Conservation (phyloP, 2,113 vertebrate species). For the Sialia sialis region DNA sequence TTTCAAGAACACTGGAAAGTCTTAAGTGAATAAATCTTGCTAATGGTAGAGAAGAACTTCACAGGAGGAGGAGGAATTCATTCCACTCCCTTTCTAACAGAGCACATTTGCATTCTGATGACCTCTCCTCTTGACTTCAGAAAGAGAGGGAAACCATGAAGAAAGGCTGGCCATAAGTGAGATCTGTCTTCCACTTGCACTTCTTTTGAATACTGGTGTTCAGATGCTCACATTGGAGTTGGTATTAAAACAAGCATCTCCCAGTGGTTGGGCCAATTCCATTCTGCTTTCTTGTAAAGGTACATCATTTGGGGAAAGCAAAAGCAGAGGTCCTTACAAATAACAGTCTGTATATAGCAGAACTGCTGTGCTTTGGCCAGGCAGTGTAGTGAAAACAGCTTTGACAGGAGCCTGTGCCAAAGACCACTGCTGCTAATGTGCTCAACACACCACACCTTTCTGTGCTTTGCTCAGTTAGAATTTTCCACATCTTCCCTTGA, state of each 20-base stretch:
- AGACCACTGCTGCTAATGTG: neutral
- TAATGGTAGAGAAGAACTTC: neutral
- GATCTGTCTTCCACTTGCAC: neutral
- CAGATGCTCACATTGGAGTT: neutral
- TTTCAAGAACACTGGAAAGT: neutral
- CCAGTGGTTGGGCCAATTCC: neutral
- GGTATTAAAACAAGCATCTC: neutral
- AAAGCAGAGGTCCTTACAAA: neutral
- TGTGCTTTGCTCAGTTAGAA: neutral
- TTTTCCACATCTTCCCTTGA: neutral
- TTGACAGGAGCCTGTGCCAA: rapidly evolving
- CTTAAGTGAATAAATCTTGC: neutral
- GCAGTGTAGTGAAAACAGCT: neutral
- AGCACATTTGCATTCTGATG: neutral
- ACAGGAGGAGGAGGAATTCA: neutral
- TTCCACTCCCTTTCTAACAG: neutral
- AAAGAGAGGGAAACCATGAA: neutral
- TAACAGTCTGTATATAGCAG: neutral
- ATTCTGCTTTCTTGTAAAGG: neutral
- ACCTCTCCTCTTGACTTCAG: neutral
- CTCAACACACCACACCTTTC: neutral
- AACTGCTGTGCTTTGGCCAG: neutral
- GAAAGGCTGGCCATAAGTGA: neutral
- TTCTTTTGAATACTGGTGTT: neutral
- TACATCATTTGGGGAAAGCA: neutral